A percentile compares a stretch with the other conserved stretches of the same genome.
Evolutionary conservation across 1,140 invertebrate genomes (phyloP).

Genomic region (Monochamus saltuarius): DNA sequence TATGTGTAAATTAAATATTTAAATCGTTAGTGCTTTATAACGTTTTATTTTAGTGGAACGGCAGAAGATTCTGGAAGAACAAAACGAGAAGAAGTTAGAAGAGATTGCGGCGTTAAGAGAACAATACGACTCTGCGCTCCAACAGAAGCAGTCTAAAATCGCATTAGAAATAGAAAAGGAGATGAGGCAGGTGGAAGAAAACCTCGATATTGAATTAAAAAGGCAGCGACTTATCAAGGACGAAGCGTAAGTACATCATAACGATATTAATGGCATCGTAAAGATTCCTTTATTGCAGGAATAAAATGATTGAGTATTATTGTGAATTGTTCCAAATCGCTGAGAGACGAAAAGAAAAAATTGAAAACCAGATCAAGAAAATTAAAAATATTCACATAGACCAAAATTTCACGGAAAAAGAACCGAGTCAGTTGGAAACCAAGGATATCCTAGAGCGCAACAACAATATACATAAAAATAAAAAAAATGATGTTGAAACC

Average conservation of each 20-base stretch:
- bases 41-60: constrained; percentile 40
- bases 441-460: not conserved
- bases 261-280: not conserved
- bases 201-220: constrained; percentile 35
- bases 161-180: constrained; percentile 37
- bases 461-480: not conserved
- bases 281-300: constrained; percentile 21
- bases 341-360: constrained; percentile 32
- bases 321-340: constrained; percentile 32
- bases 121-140: constrained; percentile 41
- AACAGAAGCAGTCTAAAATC: constrained; percentile 38
- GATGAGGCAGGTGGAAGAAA: constrained; percentile 34
- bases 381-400: constrained; percentile 26
- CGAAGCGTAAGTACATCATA: constrained; percentile 43
- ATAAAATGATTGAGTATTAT: constrained; percentile 44
- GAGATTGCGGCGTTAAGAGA: constrained; percentile 38
- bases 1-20: constrained; percentile 28
- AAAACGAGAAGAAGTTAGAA: constrained; percentile 37
- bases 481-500: constrained; percentile 3
- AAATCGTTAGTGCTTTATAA: not conserved
- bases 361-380: constrained; percentile 31
- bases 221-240: constrained; percentile 39
- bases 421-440: not conserved
- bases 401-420: not conserved
- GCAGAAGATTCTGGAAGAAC: constrained; percentile 30